A percentile compares a stretch with the other conserved stretches of the same genome.
Evolutionary conservation across 2,113 vertebrate genomes (phyloP).

Genomic region (Corythornis cristatus): DNA sequence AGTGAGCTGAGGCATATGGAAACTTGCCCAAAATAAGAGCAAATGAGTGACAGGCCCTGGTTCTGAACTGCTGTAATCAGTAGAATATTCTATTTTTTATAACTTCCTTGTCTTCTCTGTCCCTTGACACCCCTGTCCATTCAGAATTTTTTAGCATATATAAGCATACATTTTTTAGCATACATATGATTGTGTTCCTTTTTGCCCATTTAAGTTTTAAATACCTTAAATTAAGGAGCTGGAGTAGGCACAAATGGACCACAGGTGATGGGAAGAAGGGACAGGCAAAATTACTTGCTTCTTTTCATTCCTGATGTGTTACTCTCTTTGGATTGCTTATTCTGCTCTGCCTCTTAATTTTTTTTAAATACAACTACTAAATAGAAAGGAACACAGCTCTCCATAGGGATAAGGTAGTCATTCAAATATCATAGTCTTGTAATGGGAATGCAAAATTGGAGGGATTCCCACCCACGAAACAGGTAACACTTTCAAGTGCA

Average conservation of each 20-base stretch:
- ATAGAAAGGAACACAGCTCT: neutral
- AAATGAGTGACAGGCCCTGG: constrained; percentile 58
- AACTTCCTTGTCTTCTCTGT: constrained; percentile 53
- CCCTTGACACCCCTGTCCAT: constrained; percentile 4
- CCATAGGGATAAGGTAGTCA: neutral
- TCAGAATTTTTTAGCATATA: constrained; percentile 65
- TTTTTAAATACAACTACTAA: neutral
- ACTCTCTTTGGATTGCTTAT: neutral
- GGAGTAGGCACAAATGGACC: neutral
- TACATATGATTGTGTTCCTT: neutral
- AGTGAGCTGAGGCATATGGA: neutral
- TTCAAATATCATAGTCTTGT: neutral
- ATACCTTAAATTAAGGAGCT: neutral
- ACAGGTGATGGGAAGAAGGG: neutral
- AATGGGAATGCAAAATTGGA: neutral
- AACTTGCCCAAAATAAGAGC: constrained; percentile 28
- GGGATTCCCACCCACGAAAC: neutral
- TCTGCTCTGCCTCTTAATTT: neutral
- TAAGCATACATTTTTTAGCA: constrained; percentile 39
- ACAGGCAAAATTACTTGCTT: neutral
- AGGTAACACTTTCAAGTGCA: neutral
- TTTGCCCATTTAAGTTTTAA: constrained; percentile 6
- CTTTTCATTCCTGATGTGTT: constrained; percentile 8
- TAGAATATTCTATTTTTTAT: constrained; percentile 62
- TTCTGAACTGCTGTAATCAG: constrained; percentile 49